Base-by-base conservation (phyloP, 2,797 vertebrate genomes). In the Crenichthys baileyi region DNA sequence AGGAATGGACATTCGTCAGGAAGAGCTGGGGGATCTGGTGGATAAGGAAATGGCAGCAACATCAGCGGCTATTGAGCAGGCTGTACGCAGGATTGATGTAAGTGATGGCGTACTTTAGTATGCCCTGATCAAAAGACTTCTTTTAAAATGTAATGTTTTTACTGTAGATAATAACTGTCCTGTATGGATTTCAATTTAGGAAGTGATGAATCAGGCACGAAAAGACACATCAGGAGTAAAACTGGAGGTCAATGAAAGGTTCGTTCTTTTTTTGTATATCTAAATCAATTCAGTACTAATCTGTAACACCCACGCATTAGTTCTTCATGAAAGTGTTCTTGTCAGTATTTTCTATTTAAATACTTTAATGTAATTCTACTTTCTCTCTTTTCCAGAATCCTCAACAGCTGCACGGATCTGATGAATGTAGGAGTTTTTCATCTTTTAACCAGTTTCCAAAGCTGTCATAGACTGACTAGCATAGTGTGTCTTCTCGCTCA, bases 1-100 rank as follows among this genome's bases (percentile, higher is more conserved):
- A 92, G 96, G 97, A 83, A 93, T 97, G 78, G 98, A 99, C 15
- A 91, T 99, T 48, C 96, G 94, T 78, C 97, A 98, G 89, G 97
- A 98, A 9, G 98, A 99, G 89, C 92, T 99, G 1, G 98, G 98
- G 1, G 97, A 99, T 88, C 81, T 99, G 95, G 98, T 99, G 3
- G 98, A 99, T 84, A 99, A 98, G 90, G 98, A 99, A 95, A 99
- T 99, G 98, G 96, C 97, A 0, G 94, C 97, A 58, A 99, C 98
- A 0, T 97, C 97, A 0, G 95, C 96, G 0, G 98, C 98, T 1
- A 98, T 99, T 0, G 98, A 99, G 85, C 97, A 97, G 6, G 98
- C 98, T 0, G 98, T 99, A 44, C 96, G 95, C 82, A 95, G 97
- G 87, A 99, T 99, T 36, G 97, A 99, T 94, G 98, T 99, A 88